Evolutionary conservation across 2,797 vertebrate species (phyloP).

Genomic region (Protosalanx chinensis): DNA sequence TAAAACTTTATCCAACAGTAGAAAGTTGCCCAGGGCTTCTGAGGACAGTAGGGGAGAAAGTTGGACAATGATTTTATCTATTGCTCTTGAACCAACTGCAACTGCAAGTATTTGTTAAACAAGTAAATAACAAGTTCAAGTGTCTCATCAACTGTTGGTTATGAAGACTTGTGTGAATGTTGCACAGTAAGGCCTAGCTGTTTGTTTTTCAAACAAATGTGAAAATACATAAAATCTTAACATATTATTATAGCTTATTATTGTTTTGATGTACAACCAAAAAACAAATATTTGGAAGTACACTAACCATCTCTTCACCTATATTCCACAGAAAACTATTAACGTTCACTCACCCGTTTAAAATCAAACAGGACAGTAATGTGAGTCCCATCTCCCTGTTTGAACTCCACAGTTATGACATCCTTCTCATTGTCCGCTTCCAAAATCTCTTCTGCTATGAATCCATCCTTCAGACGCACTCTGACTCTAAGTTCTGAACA

Average conservation of each 20-base stretch:
- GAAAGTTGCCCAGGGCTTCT: neutral
- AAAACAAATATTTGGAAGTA: neutral
- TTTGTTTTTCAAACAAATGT: too few species aligned
- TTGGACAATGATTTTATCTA: neutral
- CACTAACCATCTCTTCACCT: neutral
- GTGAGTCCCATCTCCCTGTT: slow-evolving; percentile 75
- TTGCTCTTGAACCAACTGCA: neutral
- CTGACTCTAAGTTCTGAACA: slow-evolving; percentile 75
- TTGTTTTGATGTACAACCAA: neutral
- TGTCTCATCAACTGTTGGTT: neutral
- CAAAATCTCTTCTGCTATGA: slow-evolving; percentile 77
- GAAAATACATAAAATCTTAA: too few species aligned
- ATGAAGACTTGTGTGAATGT: too few species aligned
- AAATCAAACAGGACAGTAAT: slow-evolving; percentile 79
- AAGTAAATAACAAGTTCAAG: neutral
- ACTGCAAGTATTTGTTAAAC: neutral
- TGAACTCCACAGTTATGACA: slow-evolving; percentile 78
- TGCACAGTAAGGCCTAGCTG: too few species aligned
- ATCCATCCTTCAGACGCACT: slow-evolving; percentile 75
- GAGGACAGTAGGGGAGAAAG: neutral
- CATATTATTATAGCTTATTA: too few species aligned
- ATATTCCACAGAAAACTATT: neutral
- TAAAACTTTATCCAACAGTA: neutral
- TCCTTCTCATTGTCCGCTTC: slow-evolving; percentile 78
- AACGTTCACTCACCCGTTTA: slow-evolving; percentile 69